Evolutionary conservation across 2,888 invertebrate genomes (phyloP).

Genomic region (Salticus scenicus): DNA sequence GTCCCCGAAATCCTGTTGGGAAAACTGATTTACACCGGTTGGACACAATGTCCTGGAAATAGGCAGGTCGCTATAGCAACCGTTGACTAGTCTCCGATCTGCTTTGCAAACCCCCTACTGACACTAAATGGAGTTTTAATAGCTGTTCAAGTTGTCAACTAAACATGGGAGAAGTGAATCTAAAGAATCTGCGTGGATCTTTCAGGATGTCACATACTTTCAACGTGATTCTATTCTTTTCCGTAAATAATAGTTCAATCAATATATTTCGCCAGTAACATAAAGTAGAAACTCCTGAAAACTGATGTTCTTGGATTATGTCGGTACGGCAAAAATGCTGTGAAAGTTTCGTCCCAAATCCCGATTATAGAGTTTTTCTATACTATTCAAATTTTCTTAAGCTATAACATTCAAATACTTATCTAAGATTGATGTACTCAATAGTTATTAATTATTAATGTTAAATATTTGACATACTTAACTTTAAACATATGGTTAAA

Average conservation of each 20-base stretch:
- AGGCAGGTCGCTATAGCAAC: constrained; percentile 28
- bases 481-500: too few species aligned
- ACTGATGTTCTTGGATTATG: too few species aligned
- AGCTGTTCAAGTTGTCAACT: constrained; percentile 1
- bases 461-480: too few species aligned
- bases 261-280: not conserved
- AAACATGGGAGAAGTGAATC: not conserved
- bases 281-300: too few species aligned
- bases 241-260: not conserved
- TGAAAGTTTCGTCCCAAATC: too few species aligned
- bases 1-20: constrained; percentile 46
- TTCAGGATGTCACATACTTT: not conserved
- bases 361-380: too few species aligned
- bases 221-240: not conserved
- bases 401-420: too few species aligned
- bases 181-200: not conserved
- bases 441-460: too few species aligned
- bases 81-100: not conserved
- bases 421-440: too few species aligned
- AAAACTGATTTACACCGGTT: constrained; percentile 52
- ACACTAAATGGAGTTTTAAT: constrained; percentile 43
- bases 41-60: constrained; percentile 34
- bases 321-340: too few species aligned
- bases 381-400: too few species aligned
- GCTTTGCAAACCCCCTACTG: constrained; percentile 22